phyloP scores from a whole-genome alignment of 2,797 vertebrate species.

The Coregonus ussuriensis region DNA sequence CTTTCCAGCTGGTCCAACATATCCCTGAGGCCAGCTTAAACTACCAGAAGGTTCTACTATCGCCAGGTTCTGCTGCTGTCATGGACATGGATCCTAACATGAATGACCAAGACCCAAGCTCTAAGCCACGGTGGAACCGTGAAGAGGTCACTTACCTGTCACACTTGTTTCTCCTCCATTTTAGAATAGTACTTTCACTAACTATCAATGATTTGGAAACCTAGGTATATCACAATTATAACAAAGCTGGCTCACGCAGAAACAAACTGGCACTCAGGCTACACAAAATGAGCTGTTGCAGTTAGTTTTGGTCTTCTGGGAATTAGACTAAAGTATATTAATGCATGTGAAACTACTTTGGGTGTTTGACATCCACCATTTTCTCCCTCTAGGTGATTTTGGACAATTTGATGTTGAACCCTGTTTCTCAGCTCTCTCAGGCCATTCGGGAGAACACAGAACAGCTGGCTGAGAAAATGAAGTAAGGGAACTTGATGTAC shows the following conservation, averaged over 20 bases:
- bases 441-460: constrained; percentile 94
- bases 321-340: constrained; percentile 8
- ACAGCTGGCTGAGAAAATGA: constrained; percentile 93
- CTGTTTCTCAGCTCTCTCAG: constrained; percentile 93
- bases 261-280: background rate
- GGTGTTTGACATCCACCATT: background rate
- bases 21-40: constrained; percentile 97
- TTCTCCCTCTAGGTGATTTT: constrained; percentile 83
- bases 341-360: background rate
- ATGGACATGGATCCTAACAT: constrained; percentile 90
- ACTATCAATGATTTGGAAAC: constrained; percentile 1
- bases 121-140: constrained; percentile 77
- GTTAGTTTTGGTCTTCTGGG: constrained; percentile 66
- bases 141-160: constrained; percentile 78
- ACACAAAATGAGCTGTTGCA: constrained; percentile 36
- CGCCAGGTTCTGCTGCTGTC: constrained; percentile 82
- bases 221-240: background rate
- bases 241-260: background rate
- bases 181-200: constrained; percentile 29
- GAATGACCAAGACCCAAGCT: constrained; percentile 79
- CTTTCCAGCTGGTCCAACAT: constrained; percentile 90
- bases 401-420: constrained; percentile 94
- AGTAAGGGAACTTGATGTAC: constrained; percentile 74
- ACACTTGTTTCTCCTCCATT: constrained; percentile 30
- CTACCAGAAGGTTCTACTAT: constrained; percentile 89